Percentiles rank a stretch among this genome's conserved stretches.
phyloP scores from a whole-genome alignment of 2,113 vertebrate species.

The Colossoma macropomum region DNA sequence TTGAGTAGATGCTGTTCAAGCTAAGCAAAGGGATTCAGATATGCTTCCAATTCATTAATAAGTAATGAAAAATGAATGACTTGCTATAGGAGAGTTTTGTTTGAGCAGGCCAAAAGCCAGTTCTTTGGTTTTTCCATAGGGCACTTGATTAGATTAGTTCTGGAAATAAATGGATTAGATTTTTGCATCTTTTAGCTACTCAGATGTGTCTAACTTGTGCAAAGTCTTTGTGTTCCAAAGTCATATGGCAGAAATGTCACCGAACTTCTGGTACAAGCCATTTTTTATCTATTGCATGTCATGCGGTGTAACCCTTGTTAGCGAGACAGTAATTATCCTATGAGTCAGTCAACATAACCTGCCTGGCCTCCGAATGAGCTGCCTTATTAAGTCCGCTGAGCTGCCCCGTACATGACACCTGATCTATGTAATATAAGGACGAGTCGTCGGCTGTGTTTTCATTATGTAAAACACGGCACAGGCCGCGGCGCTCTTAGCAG shows the following conservation, averaged over 20 bases:
- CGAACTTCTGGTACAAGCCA: not conserved
- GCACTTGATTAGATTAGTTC: too few relatives aligned
- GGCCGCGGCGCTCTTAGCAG: constrained; percentile 41
- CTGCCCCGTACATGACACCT: not conserved
- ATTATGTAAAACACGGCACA: not conserved
- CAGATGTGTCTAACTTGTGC: not conserved
- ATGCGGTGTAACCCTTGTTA: not conserved
- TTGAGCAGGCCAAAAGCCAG: not conserved
- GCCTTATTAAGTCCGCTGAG: not conserved
- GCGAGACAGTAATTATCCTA: constrained; percentile 1
- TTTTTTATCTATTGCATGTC: not conserved
- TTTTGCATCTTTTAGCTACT: too few relatives aligned
- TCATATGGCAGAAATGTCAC: not conserved
- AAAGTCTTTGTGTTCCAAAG: not conserved
- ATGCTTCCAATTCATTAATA: not conserved
- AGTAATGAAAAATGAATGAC: not conserved
- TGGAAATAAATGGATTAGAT: not conserved
- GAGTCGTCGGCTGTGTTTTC: not conserved
- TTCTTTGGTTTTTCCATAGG: too few relatives aligned
- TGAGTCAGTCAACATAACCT: not conserved
- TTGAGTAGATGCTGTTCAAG: not conserved
- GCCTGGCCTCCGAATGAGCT: not conserved
- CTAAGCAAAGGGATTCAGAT: not conserved
- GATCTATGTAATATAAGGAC: not conserved
- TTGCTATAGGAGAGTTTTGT: not conserved